phyloP scores from a whole-genome alignment of 2,113 vertebrate genomes.

The Corydoras maculifer region DNA sequence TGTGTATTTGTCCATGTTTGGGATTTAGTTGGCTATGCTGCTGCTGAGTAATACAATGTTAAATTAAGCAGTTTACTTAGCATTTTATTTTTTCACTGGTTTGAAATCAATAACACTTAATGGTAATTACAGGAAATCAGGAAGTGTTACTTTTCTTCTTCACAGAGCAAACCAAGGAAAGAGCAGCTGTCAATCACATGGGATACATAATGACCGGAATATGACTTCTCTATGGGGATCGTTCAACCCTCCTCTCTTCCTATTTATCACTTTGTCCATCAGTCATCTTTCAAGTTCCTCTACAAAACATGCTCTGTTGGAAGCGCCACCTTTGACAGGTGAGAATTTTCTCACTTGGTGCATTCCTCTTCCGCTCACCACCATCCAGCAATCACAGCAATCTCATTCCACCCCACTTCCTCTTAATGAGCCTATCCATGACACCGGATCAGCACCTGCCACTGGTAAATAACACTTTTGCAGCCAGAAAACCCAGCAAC shows the following conservation, averaged over 20 bases:
- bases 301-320: background rate
- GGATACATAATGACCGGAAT: slow-evolving; percentile 8
- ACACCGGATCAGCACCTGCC: slow-evolving; percentile 37
- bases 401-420: slow-evolving; percentile 30
- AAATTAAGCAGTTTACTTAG: no score
- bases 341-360: slow-evolving; percentile 8
- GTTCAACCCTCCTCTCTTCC: background rate
- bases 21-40: no score
- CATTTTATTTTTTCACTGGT: no score
- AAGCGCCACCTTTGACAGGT: slow-evolving; percentile 36
- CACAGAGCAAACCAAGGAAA: slow-evolving; percentile 44
- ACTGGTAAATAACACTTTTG: slow-evolving; percentile 40
- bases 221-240: background rate
- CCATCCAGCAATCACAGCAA: slow-evolving; percentile 34
- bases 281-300: background rate
- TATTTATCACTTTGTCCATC: background rate
- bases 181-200: slow-evolving; percentile 54
- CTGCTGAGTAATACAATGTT: no score
- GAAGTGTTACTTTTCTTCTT: slow-evolving; percentile 8
- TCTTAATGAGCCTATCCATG: slow-evolving; percentile 41
- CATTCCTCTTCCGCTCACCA: slow-evolving; percentile 1
- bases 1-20: no score
- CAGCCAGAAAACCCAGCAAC: slow-evolving; percentile 14
- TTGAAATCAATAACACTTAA: slow-evolving; percentile 46
- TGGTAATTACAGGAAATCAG: slow-evolving; percentile 36